phyloP scores from a whole-genome alignment of 1,140 invertebrate species.

The Chymomyza costata region DNA sequence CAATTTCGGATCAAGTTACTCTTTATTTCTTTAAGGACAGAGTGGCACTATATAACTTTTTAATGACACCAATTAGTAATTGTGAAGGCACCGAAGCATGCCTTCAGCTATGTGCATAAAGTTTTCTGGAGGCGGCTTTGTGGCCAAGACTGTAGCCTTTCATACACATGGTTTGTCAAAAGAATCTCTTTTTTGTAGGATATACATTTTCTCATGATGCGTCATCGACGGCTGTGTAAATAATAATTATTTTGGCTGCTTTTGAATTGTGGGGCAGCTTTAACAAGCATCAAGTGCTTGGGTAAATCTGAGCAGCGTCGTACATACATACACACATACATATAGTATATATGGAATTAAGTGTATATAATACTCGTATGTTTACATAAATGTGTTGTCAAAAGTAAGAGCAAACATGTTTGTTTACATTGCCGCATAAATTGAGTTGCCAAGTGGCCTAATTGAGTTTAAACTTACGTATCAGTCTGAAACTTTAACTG shows the following conservation, averaged over 20 bases:
- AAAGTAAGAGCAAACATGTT: too few relatives aligned
- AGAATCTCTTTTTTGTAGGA: constrained; percentile 39
- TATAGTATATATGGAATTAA: too few relatives aligned
- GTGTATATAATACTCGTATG: too few relatives aligned
- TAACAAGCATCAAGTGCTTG: constrained; percentile 22
- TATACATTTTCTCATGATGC: constrained; percentile 40
- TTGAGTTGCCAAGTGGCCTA: too few relatives aligned
- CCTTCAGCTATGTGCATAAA: too few relatives aligned
- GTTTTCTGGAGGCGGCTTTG: not conserved
- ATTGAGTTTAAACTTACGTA: too few relatives aligned
- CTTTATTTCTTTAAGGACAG: constrained; percentile 39
- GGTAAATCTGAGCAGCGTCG: too few relatives aligned
- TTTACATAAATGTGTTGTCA: too few relatives aligned
- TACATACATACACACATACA: too few relatives aligned
- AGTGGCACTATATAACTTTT: constrained; percentile 51
- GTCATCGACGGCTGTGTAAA: constrained; percentile 39
- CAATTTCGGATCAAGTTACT: constrained; percentile 19
- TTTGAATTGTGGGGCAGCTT: constrained; percentile 17
- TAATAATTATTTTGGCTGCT: constrained; percentile 62
- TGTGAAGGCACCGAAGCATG: constrained; percentile 22
- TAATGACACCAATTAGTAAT: constrained; percentile 64
- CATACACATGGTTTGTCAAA: too few relatives aligned
- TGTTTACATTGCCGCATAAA: too few relatives aligned
- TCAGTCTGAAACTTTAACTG: too few relatives aligned
- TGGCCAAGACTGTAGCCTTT: not conserved